Evolutionary conservation across 37 sponge, comb jelly and placozoan species (phyloP).

Genomic region (Crambe crambe): DNA sequence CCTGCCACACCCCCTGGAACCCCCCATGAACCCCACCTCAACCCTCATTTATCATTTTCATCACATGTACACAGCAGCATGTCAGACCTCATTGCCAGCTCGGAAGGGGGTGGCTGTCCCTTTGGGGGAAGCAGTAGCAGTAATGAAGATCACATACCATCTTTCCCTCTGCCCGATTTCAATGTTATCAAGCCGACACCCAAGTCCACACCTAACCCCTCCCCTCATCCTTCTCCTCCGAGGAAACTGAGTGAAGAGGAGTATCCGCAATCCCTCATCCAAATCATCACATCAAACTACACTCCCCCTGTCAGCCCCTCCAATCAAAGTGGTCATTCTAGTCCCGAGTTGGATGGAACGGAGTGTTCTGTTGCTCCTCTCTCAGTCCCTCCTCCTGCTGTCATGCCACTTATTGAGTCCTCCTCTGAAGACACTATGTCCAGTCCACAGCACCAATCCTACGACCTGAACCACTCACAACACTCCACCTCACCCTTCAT

Average conservation of each 20-base stretch:
- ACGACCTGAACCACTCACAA: too few species aligned
- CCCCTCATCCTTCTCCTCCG: neutral
- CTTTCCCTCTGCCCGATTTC: slow-evolving; percentile 18
- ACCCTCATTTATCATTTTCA: neutral
- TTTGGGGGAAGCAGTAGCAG: neutral
- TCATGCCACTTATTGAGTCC: neutral
- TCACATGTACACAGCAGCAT: neutral
- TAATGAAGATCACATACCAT: neutral
- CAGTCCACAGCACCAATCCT: neutral
- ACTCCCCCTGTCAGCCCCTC: neutral
- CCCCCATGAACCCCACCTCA: slow-evolving; percentile 3
- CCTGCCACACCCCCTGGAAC: slow-evolving; percentile 34
- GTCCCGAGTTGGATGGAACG: too few species aligned
- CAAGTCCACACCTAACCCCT: neutral
- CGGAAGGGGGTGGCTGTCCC: neutral
- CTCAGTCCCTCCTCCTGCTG: neutral
- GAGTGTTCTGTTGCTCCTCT: neutral
- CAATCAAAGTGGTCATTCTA: neutral
- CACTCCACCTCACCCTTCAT: neutral
- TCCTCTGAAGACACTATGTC: neutral
- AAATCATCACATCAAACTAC: neutral
- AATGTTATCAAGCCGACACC: slow-evolving; percentile 44
- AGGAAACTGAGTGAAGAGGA: too few species aligned
- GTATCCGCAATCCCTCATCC: too few species aligned
- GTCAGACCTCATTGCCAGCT: neutral